phyloP scores from a whole-genome alignment of 2,888 invertebrate genomes.

The Orchesella flavescens region DNA sequence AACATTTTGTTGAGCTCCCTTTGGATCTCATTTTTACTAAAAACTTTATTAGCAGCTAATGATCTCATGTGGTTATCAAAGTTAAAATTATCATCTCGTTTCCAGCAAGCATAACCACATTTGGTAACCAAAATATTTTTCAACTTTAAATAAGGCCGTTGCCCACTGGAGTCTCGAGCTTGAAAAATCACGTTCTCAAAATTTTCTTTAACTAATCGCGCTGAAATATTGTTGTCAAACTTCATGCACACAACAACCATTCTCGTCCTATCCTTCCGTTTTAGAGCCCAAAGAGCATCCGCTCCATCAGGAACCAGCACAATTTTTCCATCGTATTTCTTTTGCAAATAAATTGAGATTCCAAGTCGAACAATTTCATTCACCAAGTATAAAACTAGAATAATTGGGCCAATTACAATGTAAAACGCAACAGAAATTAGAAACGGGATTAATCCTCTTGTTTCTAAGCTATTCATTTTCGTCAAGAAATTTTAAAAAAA shows the following conservation, averaged over 20 bases:
- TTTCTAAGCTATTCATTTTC: too few relatives aligned
- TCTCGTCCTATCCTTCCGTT: too few relatives aligned
- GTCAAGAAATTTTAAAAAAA: too few relatives aligned
- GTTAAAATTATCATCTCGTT: neutral
- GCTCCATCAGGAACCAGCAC: neutral
- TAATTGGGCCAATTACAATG: neutral
- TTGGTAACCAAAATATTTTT: neutral
- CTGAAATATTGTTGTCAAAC: too few relatives aligned
- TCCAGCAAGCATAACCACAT: conserved; percentile 1
- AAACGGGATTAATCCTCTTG: neutral
- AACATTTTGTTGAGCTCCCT: neutral
- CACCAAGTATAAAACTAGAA: neutral
- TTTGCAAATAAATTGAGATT: neutral
- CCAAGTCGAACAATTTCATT: neutral
- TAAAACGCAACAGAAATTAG: neutral
- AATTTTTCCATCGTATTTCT: neutral
- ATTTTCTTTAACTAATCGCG: too few relatives aligned
- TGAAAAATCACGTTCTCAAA: too few relatives aligned
- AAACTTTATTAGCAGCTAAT: neutral
- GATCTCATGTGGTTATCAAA: neutral
- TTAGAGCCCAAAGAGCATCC: neutral
- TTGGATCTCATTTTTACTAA: neutral
- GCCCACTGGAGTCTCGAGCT: neutral
- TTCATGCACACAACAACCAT: too few relatives aligned
- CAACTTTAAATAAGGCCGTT: neutral